Conservation (phyloP, 2,797 vertebrate species). For the Limosa lapponica region DNA sequence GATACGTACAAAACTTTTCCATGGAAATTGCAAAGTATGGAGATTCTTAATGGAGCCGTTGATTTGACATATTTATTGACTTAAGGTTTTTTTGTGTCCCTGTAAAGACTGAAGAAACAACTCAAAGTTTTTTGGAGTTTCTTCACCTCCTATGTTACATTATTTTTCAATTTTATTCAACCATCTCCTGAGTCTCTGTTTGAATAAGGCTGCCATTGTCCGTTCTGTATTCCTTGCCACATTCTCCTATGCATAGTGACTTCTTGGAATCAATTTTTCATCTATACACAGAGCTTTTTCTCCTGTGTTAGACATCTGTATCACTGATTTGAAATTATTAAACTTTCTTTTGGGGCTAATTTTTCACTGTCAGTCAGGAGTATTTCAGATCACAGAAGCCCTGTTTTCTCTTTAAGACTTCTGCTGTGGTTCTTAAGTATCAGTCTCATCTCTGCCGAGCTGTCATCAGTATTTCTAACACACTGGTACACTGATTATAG, state of each 20-base stretch:
- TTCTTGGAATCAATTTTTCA: background rate
- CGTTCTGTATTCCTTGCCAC: background rate
- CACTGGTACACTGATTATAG: background rate
- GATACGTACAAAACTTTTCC: background rate
- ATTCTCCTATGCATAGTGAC: background rate
- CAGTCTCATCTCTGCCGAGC: background rate
- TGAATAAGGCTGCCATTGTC: background rate
- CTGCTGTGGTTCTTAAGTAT: background rate
- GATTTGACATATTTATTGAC: background rate
- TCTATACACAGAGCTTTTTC: background rate
- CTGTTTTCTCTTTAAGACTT: background rate
- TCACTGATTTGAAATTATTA: background rate
- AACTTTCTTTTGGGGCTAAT: background rate
- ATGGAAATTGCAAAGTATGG: background rate
- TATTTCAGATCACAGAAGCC: background rate
- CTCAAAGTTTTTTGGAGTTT: background rate
- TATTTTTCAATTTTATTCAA: background rate
- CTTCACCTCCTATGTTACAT: background rate
- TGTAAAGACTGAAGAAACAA: background rate
- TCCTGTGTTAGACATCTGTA: background rate
- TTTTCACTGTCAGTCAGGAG: background rate
- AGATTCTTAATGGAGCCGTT: background rate
- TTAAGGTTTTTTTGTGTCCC: background rate
- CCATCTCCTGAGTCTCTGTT: background rate
- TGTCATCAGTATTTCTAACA: background rate